phyloP scores from a whole-genome alignment of 1,140 invertebrate genomes.

The Nylanderia fulva region DNA sequence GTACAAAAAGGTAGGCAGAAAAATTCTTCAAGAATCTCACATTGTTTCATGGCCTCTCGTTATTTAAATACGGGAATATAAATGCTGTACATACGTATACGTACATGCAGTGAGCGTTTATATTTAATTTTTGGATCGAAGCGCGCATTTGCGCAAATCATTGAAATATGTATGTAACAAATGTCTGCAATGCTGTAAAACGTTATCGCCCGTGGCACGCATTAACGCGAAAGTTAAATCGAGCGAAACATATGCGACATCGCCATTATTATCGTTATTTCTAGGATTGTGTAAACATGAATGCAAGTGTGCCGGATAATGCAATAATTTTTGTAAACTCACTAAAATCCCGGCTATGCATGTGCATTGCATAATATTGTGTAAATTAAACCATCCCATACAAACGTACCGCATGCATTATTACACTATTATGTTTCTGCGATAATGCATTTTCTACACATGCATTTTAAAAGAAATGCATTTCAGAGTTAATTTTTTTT shows the following conservation, averaged over 20 bases:
- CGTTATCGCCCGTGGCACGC: slow-evolving; percentile 36
- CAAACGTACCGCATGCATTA: not conserved
- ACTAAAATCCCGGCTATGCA: not conserved
- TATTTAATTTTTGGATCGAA: slow-evolving; percentile 51
- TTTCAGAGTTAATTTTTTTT: not conserved
- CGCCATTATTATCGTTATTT: slow-evolving; percentile 50
- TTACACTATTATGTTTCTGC: not conserved
- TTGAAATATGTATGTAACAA: slow-evolving; percentile 36
- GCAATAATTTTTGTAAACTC: slow-evolving; percentile 48
- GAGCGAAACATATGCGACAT: slow-evolving; percentile 42
- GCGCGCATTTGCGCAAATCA: slow-evolving; percentile 31
- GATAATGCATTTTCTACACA: not conserved
- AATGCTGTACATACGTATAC: not conserved
- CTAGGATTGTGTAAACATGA: slow-evolving; percentile 15
- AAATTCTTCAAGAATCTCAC: not conserved
- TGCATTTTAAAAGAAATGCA: not conserved
- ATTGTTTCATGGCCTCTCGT: not conserved
- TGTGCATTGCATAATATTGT: not conserved
- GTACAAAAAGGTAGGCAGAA: not conserved
- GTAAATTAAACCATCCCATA: not conserved
- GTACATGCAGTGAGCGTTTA: slow-evolving; percentile 1
- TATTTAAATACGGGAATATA: not conserved
- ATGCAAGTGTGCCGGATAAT: not conserved
- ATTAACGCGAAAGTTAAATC: slow-evolving; percentile 54
- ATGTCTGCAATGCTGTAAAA: slow-evolving; percentile 41